Base-by-base conservation (phyloP, 2,888 invertebrate genomes). In the Shargacucullia verbasci region DNA sequence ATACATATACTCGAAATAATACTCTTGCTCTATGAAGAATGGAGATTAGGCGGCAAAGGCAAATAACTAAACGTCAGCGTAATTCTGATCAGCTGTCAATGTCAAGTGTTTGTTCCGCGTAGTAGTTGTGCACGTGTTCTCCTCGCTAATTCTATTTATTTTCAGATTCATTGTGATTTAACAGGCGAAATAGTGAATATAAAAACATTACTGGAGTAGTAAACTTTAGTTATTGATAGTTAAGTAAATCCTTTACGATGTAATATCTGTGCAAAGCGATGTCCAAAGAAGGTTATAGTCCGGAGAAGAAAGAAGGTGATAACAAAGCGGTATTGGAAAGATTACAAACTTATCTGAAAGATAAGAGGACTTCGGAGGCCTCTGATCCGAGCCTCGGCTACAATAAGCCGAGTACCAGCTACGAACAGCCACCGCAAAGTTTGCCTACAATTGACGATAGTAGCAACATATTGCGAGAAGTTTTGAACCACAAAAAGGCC, bases 281-380 rank as follows among this genome's bases (percentile, higher is more conserved):
- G 94, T 92, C 94, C 78, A 92, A 89, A 86, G 94, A 94, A 89
- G 92, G 92, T 91, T 92, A 92, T 90, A 88, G 82, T 83, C 81
- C 88, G 59, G 93, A 93, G 74, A 91, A 90, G 77, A 94, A 90
- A 86, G 94, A 94, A 83, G 85, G 88, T 65, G 94, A 94, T 72
- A 94, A 84, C 73, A 94, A 94, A 89, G 88, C 90, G 15, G 94
- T 94, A 52, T 81, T 94, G 60, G 94, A 94, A 70, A 89, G 88
- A 84, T 84, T 94, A 59, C 94, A 94, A 63, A 84, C 88, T 3
- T 94, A 89, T 80, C 76, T 94, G 38, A 94, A 94, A 83, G 94
- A 94, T 75, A 94, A 94, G 73, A 89, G 82, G 57, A 90, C 84
- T 41, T 83, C 85, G 0, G 94, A 94, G 66, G 68, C 76, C 9